Base-by-base conservation (phyloP, 2,797 vertebrate species). In the Nyctibius grandis region DNA sequence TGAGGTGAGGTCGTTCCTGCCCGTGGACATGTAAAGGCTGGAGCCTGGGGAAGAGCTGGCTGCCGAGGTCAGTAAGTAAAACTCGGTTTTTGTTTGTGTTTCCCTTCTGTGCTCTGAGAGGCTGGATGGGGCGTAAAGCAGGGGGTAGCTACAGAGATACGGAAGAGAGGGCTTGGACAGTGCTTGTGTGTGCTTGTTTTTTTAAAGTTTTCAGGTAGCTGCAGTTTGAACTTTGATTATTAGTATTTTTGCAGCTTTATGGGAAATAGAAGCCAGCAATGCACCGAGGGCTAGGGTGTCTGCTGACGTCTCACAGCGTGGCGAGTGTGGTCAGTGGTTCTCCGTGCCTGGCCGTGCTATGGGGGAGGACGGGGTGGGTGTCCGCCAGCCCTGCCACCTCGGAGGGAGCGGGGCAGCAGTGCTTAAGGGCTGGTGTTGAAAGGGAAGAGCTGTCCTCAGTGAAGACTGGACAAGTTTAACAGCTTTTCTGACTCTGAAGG, bases 51-150 rank as follows among this genome's bases (percentile, higher is more conserved):
- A 33, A 48, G 85, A 76, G 84, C 88, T n/a, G 73, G 12, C 63
- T 40, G 86, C 95, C 11, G 68, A 76, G 88, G 48, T 88, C 90
- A 57, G 96, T 96, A 4, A n/a, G 90, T 87, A 53, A 38, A 64
- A 40, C 74, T 73, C 45, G 12, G 3, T 2, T 9, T 28, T 19
- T 10, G 25, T 45, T 48, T 5, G 59, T 6, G 45, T 40, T 83
- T 80, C 28, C 21, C 45, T 53, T 11, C 60, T 20, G 12, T 14
- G 9, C 63, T 61, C 69, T 26, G 85, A 31, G 64, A 70, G 80
- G 38, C 26, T 75, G 6, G 15, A 1, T 33, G 2, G 3, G 65
- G 72, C 15, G 29, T 19, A 5, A 29, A 57, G 67, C 8, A 63
- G 45, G 75, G 42, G 79, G 72, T 1, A 6, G 73, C 15, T 19